Evolutionary conservation across 2,888 invertebrate genomes (phyloP), one percentile per base, ranked within the genome.

Genomic region (Sarcophaga rosellei): DNA sequence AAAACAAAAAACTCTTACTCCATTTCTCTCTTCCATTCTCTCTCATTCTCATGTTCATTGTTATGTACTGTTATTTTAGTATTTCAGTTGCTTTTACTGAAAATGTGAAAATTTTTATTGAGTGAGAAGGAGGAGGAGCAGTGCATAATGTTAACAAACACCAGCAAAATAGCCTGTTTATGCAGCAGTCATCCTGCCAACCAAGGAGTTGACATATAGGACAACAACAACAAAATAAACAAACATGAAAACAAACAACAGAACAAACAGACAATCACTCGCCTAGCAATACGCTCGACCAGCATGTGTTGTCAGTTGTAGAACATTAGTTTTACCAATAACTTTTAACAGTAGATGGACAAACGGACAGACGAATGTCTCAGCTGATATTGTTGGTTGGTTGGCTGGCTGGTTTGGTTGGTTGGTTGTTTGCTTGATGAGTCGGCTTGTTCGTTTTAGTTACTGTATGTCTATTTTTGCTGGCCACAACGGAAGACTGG

Each of bases 251-350:
- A 21, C 68, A 66, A 17, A 15, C 53, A 53, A 53, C 35, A 35
- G 3, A 35, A 10, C 44, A 25, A 65, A 35, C n/a, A 65, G 25
- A 21, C 77, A 61, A 15, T 4, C 53, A 76, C 59, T 81, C 65
- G 63, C 68, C 62, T 25, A 65, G 6, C 72, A 11, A 15, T 65
- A 65, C 25, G 59, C 69, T 35, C 35, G 45, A 25, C 68, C 86
- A 75, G 84, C 84, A 86, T 86, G 86, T 86, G 84, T 86, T 86
- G 81, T 81, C 86, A 81, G 77, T 78, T 86, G 86, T 81, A 86
- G 61, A 84, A 84, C 86, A 86, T 86, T 86, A 84, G 86, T 86
- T 86, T 17, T 70, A 84, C 73, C 73, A 83, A 86, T 78, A 86
- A 84, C 78, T 86, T 84, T 53, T 81, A 66, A 75, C 77, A 78